Base-by-base conservation (phyloP, 2,113 vertebrate genomes). In the Hemiscyllium ocellatum region DNA sequence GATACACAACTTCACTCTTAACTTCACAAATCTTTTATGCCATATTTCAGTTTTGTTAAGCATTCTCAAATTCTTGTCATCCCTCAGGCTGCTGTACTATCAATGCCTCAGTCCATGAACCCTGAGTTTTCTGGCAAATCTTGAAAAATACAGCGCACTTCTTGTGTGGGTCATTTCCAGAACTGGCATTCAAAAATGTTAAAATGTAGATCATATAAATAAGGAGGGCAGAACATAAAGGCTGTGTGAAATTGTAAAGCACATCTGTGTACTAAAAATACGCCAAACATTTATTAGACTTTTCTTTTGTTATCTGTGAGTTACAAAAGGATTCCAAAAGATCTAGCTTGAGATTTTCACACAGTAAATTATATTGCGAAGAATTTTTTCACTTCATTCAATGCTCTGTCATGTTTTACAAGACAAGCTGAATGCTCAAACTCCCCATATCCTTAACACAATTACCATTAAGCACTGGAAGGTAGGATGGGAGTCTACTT, bases 51-150 rank as follows among this genome's bases (percentile, higher is more conserved):
- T 26, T 72, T 95, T 95, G 66, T 52, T 22, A 52, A 13, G 69
- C 68, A 95, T 76, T 76, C 94, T 61, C 37, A 26, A 95, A 70
- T 76, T 95, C 94, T 95, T 24, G 42, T 68, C 94, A 95, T 52
- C 94, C 69, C 24, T 52, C 4, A 0, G 69, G 42, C 94, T 72
- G 94, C 47, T 95, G 94, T 52, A 52, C 68, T 2, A 15, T 50
- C 50, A 72, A 72, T 47, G 22, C 26, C 52, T 72, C 69, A 26
- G 26, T 47, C 33, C n/a, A 33, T 2, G 13, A 20, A 19, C 33
- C n/a, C n/a, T 2, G 13, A 20, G n/a, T 7, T 83, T 37, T 37
- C 78, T 83, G 78, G 78, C 15, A 83, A 87, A 61, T 69, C 65
- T 65, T 7, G 33, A 68, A 37, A 20, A 19, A 42, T 15, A 20